Evolutionary conservation across 2,888 invertebrate genomes (phyloP).

Genomic region (Xestia rhomboidea): DNA sequence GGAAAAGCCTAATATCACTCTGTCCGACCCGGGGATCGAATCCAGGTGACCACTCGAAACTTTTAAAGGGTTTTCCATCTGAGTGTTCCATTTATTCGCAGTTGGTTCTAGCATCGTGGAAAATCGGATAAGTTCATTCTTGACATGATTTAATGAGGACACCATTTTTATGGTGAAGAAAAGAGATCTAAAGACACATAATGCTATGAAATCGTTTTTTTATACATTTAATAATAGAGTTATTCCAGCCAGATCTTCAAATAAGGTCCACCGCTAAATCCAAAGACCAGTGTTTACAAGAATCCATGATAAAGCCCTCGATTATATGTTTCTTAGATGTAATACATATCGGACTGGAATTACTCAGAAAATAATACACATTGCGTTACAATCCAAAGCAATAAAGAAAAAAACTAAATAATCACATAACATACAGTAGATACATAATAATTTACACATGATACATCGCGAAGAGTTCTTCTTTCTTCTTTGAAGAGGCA

Average conservation of each 20-base stretch:
- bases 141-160: neutral
- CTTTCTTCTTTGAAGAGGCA: slow-evolving; percentile 55
- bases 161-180: neutral
- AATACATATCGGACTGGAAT: neutral
- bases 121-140: no score
- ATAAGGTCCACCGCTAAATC: neutral
- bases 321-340: neutral
- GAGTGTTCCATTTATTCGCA: neutral
- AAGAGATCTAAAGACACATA: neutral
- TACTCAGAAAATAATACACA: neutral
- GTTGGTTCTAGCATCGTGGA: neutral
- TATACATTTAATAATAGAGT: neutral
- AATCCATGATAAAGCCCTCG: neutral
- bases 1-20: neutral
- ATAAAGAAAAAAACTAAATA: neutral
- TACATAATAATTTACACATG: slow-evolving; percentile 22
- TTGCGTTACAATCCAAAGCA: neutral
- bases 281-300: neutral
- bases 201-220: neutral
- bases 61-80: neutral
- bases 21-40: neutral
- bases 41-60: neutral
- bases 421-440: slow-evolving; percentile 21
- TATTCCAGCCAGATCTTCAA: neutral
- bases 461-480: slow-evolving; percentile 36